phyloP scores from a whole-genome alignment of 2,888 invertebrate species.

The Netelia fuscicornis region DNA sequence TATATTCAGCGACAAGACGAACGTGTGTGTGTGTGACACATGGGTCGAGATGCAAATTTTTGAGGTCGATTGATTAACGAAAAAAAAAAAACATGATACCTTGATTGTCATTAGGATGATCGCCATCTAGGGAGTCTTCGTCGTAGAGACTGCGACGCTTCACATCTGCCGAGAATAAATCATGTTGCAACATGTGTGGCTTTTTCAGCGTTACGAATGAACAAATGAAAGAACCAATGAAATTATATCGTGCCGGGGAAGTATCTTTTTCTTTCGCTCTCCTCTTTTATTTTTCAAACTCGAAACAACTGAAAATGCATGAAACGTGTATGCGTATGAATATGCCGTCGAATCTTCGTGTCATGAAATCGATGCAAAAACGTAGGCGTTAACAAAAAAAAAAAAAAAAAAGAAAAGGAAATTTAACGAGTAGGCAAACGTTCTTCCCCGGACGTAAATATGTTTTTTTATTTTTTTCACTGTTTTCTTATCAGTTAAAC shows the following conservation, averaged over 20 bases:
- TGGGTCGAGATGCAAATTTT: slow-evolving; percentile 20
- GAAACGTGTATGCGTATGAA: background rate
- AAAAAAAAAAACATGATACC: slow-evolving; percentile 76
- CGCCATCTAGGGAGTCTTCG: slow-evolving; percentile 84
- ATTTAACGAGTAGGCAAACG: slow-evolving; percentile 1
- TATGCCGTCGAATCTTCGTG: background rate
- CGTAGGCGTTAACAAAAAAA: background rate
- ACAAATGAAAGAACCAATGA: slow-evolving; percentile 1
- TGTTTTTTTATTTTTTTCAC: background rate
- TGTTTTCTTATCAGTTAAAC: slow-evolving; percentile 29
- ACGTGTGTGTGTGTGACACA: slow-evolving; percentile 20
- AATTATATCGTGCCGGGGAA: slow-evolving; percentile 32
- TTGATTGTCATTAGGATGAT: slow-evolving; percentile 82
- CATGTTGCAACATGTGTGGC: slow-evolving; percentile 74
- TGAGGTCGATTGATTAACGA: slow-evolving; percentile 28
- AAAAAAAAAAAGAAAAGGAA: background rate
- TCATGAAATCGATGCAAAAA: slow-evolving; percentile 13
- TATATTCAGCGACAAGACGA: slow-evolving; percentile 36
- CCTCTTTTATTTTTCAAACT: background rate
- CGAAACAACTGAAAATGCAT: background rate
- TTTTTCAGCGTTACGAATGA: slow-evolving; percentile 2
- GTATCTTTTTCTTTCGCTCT: slow-evolving; percentile 3
- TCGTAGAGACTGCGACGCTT: slow-evolving; percentile 83
- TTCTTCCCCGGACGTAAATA: slow-evolving; percentile 26
- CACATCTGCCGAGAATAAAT: slow-evolving; percentile 83